Conservation (phyloP, 2,797 vertebrate genomes). For the Champsocephalus gunnari region DNA sequence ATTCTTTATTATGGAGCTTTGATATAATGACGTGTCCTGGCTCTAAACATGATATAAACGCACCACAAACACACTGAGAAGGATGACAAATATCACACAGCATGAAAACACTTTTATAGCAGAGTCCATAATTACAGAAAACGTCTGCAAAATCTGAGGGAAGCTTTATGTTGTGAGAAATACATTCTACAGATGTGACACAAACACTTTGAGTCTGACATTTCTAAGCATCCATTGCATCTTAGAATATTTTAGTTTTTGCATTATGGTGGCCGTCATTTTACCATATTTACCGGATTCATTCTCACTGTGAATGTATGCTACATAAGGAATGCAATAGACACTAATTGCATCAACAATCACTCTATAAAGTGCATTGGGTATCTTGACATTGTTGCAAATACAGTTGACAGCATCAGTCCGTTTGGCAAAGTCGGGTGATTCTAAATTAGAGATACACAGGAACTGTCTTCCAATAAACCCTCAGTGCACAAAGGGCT, state of each 20-base stretch:
- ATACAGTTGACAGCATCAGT: too few relatives aligned
- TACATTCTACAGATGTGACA: background rate
- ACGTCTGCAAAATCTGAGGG: background rate
- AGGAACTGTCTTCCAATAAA: too few relatives aligned
- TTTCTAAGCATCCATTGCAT: background rate
- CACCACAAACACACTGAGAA: background rate
- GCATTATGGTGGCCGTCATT: background rate
- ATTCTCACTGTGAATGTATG: too few relatives aligned
- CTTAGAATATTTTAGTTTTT: background rate
- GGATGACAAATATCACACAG: background rate
- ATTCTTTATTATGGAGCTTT: slow-evolving; percentile 20
- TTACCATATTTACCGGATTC: too few relatives aligned
- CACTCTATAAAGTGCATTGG: too few relatives aligned
- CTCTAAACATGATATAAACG: slow-evolving; percentile 8
- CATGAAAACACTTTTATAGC: background rate
- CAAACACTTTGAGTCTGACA: background rate
- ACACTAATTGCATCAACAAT: too few relatives aligned
- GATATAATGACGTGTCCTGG: slow-evolving; percentile 29
- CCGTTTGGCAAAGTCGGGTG: too few relatives aligned
- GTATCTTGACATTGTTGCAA: too few relatives aligned
- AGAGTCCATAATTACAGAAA: slow-evolving; percentile 26
- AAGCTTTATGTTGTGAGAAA: background rate
- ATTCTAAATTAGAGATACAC: too few relatives aligned
- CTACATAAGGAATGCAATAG: too few relatives aligned
- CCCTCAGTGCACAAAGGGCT: too few relatives aligned